These are phyloP conservation scores for Botia almorhae DNA, from an alignment of 2,797 vertebrate species.

Conservation along the genomic window DNA sequence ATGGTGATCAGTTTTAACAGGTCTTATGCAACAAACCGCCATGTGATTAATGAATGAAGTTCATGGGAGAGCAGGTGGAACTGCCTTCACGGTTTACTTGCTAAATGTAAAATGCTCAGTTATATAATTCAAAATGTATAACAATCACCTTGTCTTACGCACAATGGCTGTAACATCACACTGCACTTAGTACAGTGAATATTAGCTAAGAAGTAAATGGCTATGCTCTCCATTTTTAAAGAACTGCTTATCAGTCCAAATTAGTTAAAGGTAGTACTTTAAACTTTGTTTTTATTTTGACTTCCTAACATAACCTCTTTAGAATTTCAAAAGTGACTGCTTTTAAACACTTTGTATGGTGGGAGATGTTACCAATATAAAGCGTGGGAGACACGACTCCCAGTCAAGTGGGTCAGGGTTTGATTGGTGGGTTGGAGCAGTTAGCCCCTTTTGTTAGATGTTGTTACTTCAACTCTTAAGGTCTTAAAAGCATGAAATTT, in stretches of 20 bases:
- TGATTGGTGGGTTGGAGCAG: no score
- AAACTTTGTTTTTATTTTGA: neutral
- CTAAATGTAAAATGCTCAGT: conserved; percentile 33
- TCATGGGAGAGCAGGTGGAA: conserved; percentile 34
- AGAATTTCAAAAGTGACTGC: neutral
- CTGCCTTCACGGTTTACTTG: conserved; percentile 32
- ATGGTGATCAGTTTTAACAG: conserved; percentile 38
- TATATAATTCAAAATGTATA: conserved; percentile 21
- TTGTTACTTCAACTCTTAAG: no score
- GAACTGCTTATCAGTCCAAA: neutral
- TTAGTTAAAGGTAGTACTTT: neutral
- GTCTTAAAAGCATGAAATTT: no score
- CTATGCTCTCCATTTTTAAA: neutral
- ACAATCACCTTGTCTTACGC: conserved; percentile 6
- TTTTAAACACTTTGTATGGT: neutral
- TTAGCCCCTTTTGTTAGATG: no score
- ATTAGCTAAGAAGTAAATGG: neutral
- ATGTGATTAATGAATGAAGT: conserved; percentile 48
- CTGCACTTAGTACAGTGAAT: neutral
- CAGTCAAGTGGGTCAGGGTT: no score
- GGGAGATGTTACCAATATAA: no score
- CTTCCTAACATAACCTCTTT: no score
- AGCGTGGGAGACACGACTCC: no score
- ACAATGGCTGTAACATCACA: neutral
- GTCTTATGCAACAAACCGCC: conserved; percentile 14